These are phyloP conservation scores for Pseudomyrmex flavicornis DNA, from an alignment of 1,140 invertebrate genomes.

Conservation along the genomic window DNA sequence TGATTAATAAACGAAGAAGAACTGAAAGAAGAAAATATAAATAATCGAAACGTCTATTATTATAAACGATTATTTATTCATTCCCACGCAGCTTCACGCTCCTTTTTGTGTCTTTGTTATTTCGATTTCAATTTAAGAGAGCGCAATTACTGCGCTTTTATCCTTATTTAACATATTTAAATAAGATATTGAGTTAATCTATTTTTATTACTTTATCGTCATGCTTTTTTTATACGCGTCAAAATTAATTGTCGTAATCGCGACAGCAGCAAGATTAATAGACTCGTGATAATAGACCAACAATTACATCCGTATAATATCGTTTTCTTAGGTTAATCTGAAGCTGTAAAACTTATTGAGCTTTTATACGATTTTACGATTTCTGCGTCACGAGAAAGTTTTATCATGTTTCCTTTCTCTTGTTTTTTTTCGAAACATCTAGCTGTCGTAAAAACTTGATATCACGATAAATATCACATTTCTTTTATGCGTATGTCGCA, in stretches of 20 bases:
- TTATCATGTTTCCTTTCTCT: not conserved
- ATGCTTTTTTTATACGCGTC: too few relatives aligned
- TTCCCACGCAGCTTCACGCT: too few relatives aligned
- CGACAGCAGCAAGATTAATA: constrained; percentile 22
- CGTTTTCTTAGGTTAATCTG: not conserved
- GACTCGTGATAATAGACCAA: not conserved
- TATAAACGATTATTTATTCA: too few relatives aligned
- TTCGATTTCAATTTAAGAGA: too few relatives aligned
- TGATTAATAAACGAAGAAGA: too few relatives aligned
- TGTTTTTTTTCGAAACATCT: not conserved
- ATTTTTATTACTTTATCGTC: too few relatives aligned
- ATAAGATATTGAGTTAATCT: too few relatives aligned
- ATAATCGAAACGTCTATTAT: too few relatives aligned
- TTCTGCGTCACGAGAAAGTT: not conserved
- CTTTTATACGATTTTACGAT: not conserved
- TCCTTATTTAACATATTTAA: too few relatives aligned
- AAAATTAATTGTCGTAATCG: constrained; percentile 3
- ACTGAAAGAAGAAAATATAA: too few relatives aligned
- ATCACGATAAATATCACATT: constrained; percentile 15
- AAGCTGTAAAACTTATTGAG: not conserved
- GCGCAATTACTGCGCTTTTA: too few relatives aligned
- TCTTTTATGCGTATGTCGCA: not conserved
- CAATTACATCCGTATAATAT: not conserved
- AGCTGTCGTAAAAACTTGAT: constrained; percentile 18
- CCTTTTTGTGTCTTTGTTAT: too few relatives aligned